phyloP scores from a whole-genome alignment of 1,140 invertebrate species.

The Planococcus citri region DNA sequence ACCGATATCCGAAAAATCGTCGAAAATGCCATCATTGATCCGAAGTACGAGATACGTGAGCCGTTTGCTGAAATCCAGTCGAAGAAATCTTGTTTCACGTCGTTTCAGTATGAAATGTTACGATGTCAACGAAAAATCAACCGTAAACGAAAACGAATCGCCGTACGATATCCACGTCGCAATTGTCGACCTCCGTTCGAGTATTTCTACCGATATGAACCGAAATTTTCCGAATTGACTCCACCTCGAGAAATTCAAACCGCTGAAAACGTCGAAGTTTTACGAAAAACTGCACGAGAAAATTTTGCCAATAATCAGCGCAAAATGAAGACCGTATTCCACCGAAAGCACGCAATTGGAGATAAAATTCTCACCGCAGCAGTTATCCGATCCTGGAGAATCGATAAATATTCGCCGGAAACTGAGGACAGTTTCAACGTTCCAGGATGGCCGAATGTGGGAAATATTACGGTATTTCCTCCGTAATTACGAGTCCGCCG shows the following conservation, averaged over 20 bases:
- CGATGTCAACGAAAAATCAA: neutral
- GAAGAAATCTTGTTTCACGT: neutral
- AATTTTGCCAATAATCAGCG: neutral
- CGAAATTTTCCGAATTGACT: neutral
- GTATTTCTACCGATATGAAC: neutral
- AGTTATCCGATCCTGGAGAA: neutral
- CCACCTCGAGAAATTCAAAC: neutral
- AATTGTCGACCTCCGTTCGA: conserved; percentile 11
- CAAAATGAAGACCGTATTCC: neutral
- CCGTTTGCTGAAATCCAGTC: neutral
- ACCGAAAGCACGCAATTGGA: neutral
- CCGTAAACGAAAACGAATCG: neutral
- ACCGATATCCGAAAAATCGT: neutral
- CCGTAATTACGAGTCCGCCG: too few species aligned
- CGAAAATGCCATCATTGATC: neutral
- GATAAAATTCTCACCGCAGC: neutral
- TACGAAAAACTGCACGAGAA: neutral
- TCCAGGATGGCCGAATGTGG: too few species aligned
- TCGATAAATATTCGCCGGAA: too few species aligned
- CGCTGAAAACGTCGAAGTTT: neutral
- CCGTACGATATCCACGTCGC: neutral
- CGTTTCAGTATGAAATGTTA: neutral
- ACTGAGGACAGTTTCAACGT: too few species aligned
- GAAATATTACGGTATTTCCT: too few species aligned
- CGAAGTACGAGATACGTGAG: neutral